Base-by-base conservation (phyloP, 2,113 vertebrate species). In the Chaetodon trifascialis region DNA sequence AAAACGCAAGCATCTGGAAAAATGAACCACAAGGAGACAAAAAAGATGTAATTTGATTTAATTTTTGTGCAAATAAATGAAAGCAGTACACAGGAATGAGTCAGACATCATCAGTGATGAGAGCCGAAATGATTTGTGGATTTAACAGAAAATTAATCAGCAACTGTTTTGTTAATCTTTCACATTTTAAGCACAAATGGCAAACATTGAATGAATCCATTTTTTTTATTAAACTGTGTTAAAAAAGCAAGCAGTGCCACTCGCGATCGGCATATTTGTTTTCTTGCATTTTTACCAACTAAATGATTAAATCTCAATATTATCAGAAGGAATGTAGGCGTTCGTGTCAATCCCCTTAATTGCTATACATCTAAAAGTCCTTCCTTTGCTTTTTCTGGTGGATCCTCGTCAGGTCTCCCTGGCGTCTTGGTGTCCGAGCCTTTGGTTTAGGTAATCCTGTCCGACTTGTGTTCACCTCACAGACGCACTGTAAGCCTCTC, bases 401-500 rank as follows among this genome's bases (percentile, higher is more conserved):
- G 38, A 38, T 11, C 10, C 60, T 46, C n/a, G 11, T 65, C 40
- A 4, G 11, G 40, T 38, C 7, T 63, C 65, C 34, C 21, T 17
- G 51, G 11, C 23, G 25, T 10, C 6, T 17, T 10, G 21, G 36
- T 23, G 25, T 25, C 10, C 21, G 3, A 2, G 23, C n/a, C 67
- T 55, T 4, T 44, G 59, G 55, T 51, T 54, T 21, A 12, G 46
- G 46, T 55, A 25, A 75, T 47, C 23, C 4, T 7, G 30, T 44
- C 63, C n/a, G 78, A 65, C 52, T 52, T 52, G 55, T 73, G 34
- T 34, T 74, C 52, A 36, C 65, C 21, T 49, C 38, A 4, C 49
- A 23, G 49, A 58, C 40, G 21, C 0, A 25, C n/a, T 36, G 3
- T 51, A 12, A 23, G n/a, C 52, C 36, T 59, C 7, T 59, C 46